These are phyloP conservation scores for Agrypnus murinus DNA, from an alignment of 2,888 invertebrate species.

Conservation along the genomic window DNA sequence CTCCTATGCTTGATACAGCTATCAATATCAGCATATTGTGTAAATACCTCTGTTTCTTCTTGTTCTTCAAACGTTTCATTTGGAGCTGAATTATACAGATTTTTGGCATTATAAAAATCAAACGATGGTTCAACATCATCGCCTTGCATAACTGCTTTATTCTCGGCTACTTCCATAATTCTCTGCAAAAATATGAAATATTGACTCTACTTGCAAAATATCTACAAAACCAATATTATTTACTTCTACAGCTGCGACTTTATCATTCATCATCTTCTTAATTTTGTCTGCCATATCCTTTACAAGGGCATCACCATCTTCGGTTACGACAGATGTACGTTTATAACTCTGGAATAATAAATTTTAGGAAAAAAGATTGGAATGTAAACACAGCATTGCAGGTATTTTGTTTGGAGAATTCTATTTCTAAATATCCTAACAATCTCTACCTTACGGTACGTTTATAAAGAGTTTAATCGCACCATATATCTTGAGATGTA, in stretches of 20 bases:
- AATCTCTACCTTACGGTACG: conserved; percentile 1
- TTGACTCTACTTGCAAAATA: not conserved
- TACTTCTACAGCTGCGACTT: conserved; percentile 90
- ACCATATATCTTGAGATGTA: not conserved
- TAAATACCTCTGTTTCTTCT: conserved; percentile 70
- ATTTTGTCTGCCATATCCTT: conserved; percentile 90
- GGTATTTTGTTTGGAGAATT: conserved; percentile 27
- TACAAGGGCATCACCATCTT: conserved; percentile 86
- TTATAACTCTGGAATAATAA: conserved; percentile 81
- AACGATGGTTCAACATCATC: conserved; percentile 75
- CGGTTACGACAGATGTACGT: conserved; percentile 80
- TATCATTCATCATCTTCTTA: conserved; percentile 90
- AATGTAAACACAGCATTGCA: conserved; percentile 34
- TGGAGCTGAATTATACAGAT: conserved; percentile 74
- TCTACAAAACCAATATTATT: too few relatives aligned
- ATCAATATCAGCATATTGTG: too few relatives aligned
- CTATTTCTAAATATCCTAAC: conserved; percentile 1
- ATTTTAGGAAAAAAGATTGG: conserved; percentile 34
- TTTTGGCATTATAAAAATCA: conserved; percentile 82
- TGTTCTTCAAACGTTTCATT: conserved; percentile 72
- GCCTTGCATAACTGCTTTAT: conserved; percentile 78
- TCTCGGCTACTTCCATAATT: conserved; percentile 92
- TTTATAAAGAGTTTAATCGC: not conserved
- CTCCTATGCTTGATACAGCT: too few relatives aligned
- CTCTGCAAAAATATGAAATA: conserved; percentile 72